These are phyloP conservation scores for Echinops telfairi DNA, from an alignment of 2,113 vertebrate species.

Conservation along the genomic window DNA sequence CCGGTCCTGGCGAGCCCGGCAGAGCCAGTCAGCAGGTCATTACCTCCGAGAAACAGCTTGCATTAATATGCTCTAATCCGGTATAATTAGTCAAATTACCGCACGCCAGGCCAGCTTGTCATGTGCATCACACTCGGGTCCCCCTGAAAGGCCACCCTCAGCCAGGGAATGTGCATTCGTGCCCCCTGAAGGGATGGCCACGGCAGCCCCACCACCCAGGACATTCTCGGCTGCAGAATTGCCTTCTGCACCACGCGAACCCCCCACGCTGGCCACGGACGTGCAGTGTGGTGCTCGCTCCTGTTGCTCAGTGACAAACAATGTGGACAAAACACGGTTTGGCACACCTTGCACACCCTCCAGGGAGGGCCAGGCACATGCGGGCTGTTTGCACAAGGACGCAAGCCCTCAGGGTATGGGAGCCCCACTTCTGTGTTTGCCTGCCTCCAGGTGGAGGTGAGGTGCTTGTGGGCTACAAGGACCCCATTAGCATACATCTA, in stretches of 20 bases:
- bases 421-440: constrained; percentile 12
- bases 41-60: constrained; percentile 99
- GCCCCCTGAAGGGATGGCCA: too few relatives aligned
- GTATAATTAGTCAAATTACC: constrained; percentile 99
- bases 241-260: too few relatives aligned
- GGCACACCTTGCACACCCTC: too few relatives aligned
- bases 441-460: constrained; percentile 78
- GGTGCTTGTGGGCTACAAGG: constrained; percentile 93
- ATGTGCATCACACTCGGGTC: constrained; percentile 96
- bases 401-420: constrained; percentile 59
- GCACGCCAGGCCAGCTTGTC: constrained; percentile 95
- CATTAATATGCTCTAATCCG: constrained; percentile 99
- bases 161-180: constrained; percentile 77
- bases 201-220: too few relatives aligned
- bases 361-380: too few relatives aligned
- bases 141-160: constrained; percentile 92
- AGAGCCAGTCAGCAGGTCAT: constrained; percentile 94
- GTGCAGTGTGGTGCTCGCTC: too few relatives aligned
- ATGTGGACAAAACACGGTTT: too few relatives aligned
- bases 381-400: too few relatives aligned
- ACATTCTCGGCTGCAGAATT: too few relatives aligned
- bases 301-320: too few relatives aligned
- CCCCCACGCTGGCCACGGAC: too few relatives aligned
- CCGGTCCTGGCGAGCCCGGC: constrained; percentile 89
- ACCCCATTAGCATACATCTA: constrained; percentile 97